Percentiles rank a stretch among this genome's conserved stretches.
These are phyloP conservation scores for Rhopalosiphum padi DNA, from an alignment of 1,140 invertebrate species.

Conservation along the genomic window DNA sequence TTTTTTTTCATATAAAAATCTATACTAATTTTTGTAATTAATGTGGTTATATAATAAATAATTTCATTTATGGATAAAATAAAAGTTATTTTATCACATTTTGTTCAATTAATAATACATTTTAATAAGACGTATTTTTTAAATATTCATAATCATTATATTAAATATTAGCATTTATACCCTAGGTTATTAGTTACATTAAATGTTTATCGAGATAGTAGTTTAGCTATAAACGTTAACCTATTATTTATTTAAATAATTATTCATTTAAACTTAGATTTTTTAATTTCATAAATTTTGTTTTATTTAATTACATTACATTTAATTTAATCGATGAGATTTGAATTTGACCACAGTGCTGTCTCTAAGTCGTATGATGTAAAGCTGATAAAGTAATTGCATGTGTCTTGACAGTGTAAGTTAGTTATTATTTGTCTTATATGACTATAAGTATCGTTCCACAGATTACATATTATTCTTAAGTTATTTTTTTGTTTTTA, in stretches of 20 bases:
- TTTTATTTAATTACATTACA: neutral
- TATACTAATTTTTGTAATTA: neutral
- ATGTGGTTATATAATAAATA: neutral
- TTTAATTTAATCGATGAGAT: neutral
- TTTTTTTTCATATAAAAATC: neutral
- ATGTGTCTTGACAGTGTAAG: no score
- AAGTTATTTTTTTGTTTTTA: neutral
- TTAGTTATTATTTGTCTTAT: no score
- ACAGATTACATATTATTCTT: neutral
- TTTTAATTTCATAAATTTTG: no score
- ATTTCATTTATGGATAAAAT: neutral
- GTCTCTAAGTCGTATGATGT: neutral
- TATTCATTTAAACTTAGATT: neutral
- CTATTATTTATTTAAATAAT: neutral
- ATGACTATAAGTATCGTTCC: no score
- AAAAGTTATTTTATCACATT: neutral
- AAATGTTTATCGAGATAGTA: no score
- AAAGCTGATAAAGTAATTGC: no score
- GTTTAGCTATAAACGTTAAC: neutral
- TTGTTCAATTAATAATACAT: neutral
- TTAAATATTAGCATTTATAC: neutral
- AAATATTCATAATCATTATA: neutral
- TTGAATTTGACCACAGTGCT: neutral
- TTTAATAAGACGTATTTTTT: no score
- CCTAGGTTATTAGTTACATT: no score